These are phyloP conservation scores for Nematopogon swammerdamellus DNA, from an alignment of 2,888 invertebrate species.

Conservation along the genomic window DNA sequence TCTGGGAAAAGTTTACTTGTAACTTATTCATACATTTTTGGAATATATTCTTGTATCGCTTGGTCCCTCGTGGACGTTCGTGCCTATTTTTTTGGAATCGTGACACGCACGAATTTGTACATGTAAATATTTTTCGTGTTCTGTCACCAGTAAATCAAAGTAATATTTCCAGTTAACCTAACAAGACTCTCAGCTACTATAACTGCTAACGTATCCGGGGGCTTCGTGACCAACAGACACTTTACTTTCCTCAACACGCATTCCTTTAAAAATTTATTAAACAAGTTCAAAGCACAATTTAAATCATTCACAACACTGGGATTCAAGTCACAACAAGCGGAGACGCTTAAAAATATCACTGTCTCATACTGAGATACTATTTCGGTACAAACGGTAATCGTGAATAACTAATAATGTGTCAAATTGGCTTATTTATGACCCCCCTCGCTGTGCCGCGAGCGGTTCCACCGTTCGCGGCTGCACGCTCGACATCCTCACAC, in stretches of 20 bases:
- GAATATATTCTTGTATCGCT: too few species aligned
- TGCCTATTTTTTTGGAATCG: too few species aligned
- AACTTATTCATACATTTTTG: too few species aligned
- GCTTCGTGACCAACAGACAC: background rate
- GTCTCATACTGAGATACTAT: conserved; percentile 22
- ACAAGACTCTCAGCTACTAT: background rate
- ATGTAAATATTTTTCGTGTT: background rate
- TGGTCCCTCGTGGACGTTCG: too few species aligned
- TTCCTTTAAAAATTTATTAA: background rate
- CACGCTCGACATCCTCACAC: conserved; percentile 27
- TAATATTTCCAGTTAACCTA: background rate
- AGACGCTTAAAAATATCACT: conserved; percentile 5
- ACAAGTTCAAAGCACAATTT: background rate
- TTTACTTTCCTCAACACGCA: background rate
- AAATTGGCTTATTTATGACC: conserved; percentile 38
- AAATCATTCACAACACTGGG: background rate
- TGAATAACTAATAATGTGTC: conserved; percentile 23
- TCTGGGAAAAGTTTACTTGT: too few species aligned
- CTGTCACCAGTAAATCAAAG: background rate
- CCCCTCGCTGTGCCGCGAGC: conserved; percentile 26
- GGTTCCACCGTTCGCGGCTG: conserved; percentile 32
- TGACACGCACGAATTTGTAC: too few species aligned
- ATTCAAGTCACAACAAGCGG: background rate
- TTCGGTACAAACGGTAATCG: conserved; percentile 32
- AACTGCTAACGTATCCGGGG: background rate